Conservation (phyloP, 2,888 invertebrate species). For the Panorpa germanica region DNA sequence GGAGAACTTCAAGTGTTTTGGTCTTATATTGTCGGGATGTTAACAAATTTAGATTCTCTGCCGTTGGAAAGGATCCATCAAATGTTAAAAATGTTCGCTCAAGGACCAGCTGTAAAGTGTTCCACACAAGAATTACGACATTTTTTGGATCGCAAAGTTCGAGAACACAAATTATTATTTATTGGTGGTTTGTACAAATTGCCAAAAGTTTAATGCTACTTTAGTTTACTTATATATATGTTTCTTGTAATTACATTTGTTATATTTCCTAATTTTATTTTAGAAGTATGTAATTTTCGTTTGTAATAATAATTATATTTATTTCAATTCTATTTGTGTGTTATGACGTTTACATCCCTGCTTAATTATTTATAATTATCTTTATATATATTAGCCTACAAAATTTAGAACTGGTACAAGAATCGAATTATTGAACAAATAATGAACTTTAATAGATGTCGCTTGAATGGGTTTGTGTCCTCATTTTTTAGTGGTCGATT, state of each 20-base stretch:
- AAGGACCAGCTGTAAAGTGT: constrained; percentile 79
- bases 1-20: constrained; percentile 70
- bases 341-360: no score
- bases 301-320: no score
- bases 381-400: constrained; percentile 15
- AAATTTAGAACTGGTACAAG: constrained; percentile 24
- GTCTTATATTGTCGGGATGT: constrained; percentile 95
- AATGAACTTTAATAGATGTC: constrained; percentile 29
- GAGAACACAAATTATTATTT: constrained; percentile 71
- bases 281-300: constrained; percentile 14
- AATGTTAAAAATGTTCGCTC: constrained; percentile 93
- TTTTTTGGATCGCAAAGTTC: constrained; percentile 83
- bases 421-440: constrained; percentile 21
- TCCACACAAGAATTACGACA: constrained; percentile 71
- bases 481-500: no score
- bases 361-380: no score
- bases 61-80: constrained; percentile 86
- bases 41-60: constrained; percentile 83
- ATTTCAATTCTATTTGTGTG: no score
- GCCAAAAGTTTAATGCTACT: constrained; percentile 38
- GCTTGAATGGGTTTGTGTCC: no score
- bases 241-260: not conserved
- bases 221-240: constrained; percentile 3
- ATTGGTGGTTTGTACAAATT: constrained; percentile 77
- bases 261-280: not conserved